Evolutionary conservation across 2,888 invertebrate genomes (phyloP), one percentile per base, ranked within the genome.

Genomic region (Lamproptera curius): DNA sequence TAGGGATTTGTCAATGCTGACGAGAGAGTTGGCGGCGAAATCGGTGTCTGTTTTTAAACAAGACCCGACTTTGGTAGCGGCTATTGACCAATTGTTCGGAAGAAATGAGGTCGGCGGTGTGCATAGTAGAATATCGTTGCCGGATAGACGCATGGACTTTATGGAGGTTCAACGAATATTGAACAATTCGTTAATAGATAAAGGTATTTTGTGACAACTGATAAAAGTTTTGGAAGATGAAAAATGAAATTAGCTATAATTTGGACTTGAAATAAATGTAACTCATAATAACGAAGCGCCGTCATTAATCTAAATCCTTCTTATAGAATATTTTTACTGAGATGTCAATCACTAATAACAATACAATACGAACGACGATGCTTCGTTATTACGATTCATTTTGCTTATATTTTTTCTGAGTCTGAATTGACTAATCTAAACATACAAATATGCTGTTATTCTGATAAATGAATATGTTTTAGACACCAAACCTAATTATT

Each of bases 131-230:
- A 38, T 74, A 26, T 40, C 63, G 10, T 63, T 87, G 45, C 84
- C 86, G 3, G 76, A 76, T 36, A 67, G 86, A 10, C 84, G 78
- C 62, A 55, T 86, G 20, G 59, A 76, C 9, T 86, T 87, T 57
- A 46, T 46, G 48, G 86, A 86, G 62, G 77, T 86, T 10, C 76
- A 75, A 56, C 54, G 67, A 46, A 54, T 86, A 31, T 56, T 85
- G 20, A 71, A 65, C 34, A 56, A 65, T 17, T 52, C 67, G 2
- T 11, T 20, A 2, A 58, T 48, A 9, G 48, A 53, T 8, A 64
- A 59, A 54, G 65, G 69, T 73, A 51, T 23, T 16, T 37, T 20
- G 20, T 5, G 20, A n/a, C n/a, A n/a, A n/a, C n/a, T n/a, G n/a
- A n/a, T n/a, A n/a, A n/a, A n/a, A n/a, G n/a, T n/a, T n/a, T n/a